Conservation (phyloP, 2,888 invertebrate genomes). For the Sipha maydis region DNA sequence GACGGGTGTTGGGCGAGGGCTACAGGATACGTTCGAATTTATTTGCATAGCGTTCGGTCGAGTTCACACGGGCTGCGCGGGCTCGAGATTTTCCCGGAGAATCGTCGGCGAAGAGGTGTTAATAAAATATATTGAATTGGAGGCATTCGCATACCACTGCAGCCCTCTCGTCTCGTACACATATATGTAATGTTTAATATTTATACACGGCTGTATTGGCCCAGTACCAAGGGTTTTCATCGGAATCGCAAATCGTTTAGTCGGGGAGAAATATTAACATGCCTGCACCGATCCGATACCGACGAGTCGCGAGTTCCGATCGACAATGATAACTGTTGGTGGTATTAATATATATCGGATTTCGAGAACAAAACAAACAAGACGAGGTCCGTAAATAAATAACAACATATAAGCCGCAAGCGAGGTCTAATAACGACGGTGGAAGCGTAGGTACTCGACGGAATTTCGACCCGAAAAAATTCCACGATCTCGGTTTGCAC, state of each 20-base stretch:
- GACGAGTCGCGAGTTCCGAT: not conserved
- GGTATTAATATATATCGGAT: not conserved
- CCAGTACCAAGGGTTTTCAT: slow-evolving; percentile 17
- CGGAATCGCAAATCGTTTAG: not conserved
- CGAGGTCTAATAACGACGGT: not conserved
- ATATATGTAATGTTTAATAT: not conserved
- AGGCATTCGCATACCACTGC: not conserved
- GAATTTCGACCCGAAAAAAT: slow-evolving; percentile 6
- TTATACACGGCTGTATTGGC: not conserved
- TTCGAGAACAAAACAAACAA: slow-evolving; percentile 39
- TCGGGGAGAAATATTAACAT: not conserved
- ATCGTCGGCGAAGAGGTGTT: not conserved
- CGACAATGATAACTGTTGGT: not conserved
- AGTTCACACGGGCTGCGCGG: not conserved
- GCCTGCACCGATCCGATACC: not conserved
- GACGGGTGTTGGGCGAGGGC: not conserved
- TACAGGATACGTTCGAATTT: not conserved
- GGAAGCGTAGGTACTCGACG: not conserved
- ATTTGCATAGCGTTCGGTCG: not conserved
- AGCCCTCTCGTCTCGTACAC: no score
- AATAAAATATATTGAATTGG: not conserved
- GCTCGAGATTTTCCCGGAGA: no score
- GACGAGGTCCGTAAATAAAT: slow-evolving; percentile 21
- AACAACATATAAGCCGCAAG: not conserved
- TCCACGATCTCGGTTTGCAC: not conserved